These are phyloP conservation scores for Caenorhabditis sinica DNA, from an alignment of 2,888 invertebrate species.

Conservation along the genomic window DNA sequence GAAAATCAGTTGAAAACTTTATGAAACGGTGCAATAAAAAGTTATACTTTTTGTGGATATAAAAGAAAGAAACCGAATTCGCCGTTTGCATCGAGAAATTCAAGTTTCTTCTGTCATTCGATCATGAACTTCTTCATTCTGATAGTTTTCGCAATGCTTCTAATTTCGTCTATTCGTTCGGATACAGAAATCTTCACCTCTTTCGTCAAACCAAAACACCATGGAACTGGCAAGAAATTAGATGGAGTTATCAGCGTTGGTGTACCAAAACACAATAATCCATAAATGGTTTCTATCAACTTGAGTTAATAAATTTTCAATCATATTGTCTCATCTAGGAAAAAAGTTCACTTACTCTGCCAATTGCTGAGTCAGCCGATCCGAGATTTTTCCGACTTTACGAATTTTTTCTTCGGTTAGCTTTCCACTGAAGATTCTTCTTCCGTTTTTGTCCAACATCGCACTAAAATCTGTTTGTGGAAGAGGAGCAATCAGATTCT, in stretches of 20 bases:
- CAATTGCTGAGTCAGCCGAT: conserved; percentile 71
- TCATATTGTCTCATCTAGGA: too few species aligned
- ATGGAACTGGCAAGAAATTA: neutral
- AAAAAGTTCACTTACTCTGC: conserved; percentile 71
- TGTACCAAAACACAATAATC: neutral
- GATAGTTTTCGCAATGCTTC: neutral
- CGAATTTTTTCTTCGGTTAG: conserved; percentile 78
- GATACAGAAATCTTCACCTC: neutral
- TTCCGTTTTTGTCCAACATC: conserved; percentile 63
- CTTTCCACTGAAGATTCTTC: conserved; percentile 80
- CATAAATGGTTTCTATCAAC: neutral
- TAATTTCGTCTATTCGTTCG: neutral
- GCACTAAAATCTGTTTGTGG: conserved; percentile 43
- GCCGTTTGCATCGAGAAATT: neutral
- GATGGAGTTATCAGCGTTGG: neutral
- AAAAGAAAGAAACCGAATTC: neutral
- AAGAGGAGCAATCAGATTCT: conserved; percentile 19
- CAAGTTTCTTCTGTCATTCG: neutral
- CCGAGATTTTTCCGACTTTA: conserved; percentile 71
- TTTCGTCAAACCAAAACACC: neutral
- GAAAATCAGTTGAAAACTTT: neutral
- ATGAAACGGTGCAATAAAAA: neutral
- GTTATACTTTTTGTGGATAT: neutral
- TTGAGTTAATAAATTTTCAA: neutral
- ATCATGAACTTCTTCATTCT: conserved; percentile 8